phyloP scores from a whole-genome alignment of 2,797 vertebrate species.

The Adelosebastes latens region DNA sequence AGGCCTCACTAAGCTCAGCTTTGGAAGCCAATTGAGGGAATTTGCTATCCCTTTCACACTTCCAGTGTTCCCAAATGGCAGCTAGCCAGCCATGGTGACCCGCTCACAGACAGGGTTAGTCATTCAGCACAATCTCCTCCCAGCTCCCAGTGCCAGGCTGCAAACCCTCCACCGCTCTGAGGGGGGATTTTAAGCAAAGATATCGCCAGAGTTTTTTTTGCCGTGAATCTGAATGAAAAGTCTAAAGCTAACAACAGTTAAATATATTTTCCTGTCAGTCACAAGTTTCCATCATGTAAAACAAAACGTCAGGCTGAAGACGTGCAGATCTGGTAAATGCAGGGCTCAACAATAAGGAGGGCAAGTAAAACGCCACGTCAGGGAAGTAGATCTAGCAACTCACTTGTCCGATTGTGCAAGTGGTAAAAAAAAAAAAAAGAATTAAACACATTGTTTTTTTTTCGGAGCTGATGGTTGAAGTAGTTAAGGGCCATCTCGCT shows the following conservation, averaged over 20 bases:
- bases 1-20: slow-evolving; percentile 78
- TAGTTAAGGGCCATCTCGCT: too few species aligned
- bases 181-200: background rate
- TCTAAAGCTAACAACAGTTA: background rate
- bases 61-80: slow-evolving; percentile 76
- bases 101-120: slow-evolving; percentile 67
- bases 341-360: too few species aligned
- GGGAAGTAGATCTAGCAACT: too few species aligned
- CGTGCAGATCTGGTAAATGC: background rate
- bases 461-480: too few species aligned
- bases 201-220: background rate
- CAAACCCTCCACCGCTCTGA: slow-evolving; percentile 1
- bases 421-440: too few species aligned
- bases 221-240: background rate
- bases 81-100: slow-evolving; percentile 77
- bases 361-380: too few species aligned
- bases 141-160: slow-evolving; percentile 28
- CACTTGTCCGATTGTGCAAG: too few species aligned
- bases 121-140: slow-evolving; percentile 62
- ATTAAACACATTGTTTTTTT: too few species aligned
- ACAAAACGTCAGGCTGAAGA: background rate
- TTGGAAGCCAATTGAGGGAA: slow-evolving; percentile 76
- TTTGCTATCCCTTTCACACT: slow-evolving; percentile 74
- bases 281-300: background rate
- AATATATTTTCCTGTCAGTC: background rate